Base-by-base conservation (phyloP, 2,888 invertebrate genomes). In the Deroplatys truncata region DNA sequence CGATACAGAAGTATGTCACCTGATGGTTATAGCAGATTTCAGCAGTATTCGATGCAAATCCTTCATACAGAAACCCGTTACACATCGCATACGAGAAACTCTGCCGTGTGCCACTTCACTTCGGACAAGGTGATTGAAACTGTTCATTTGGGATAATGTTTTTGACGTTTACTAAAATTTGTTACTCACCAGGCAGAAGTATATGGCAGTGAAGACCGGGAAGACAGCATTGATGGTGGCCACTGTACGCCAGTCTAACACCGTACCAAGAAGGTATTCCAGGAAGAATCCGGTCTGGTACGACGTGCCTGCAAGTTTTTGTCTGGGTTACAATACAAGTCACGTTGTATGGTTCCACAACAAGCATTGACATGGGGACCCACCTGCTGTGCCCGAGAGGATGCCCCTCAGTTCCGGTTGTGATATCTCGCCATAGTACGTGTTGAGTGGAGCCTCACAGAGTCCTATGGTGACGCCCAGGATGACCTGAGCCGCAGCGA, bases 351-450 rank as follows among this genome's bases (percentile, higher is more conserved):
- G 31, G 31, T 31, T 2, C 31, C 31, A 13, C 31, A 31, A 31
- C 31, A 31, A 31, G 31, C 31, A 31, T 49, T 9, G 49, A 49
- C 49, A 31, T 49, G 49, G 15, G n/a, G 28, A 43, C 28, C 83
- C 35, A 90, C 91, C 94, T 16, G 95, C 94, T 89, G 95, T 92
- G 0, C 95, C 94, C 4, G 94, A 95, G 90, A 95, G 82, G 92
- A 84, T 94, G 94, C 0, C 95, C 95, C 0, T 95, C 93, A 95
- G 91, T 4, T 93, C 92, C 1, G 95, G 94, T 90, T 95, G 95
- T 91, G 95, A 95, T 43, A 95, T 93, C 93, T 95, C 95, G 2
- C 95, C 95, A 25, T 95, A 94, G 90, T 95, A 95, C 1, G 95
- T 95, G 20, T 95, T 93, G 0, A 95, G 94, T 0, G 95, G 95